A percentile compares a stretch with the other conserved stretches of the same genome.
These are phyloP conservation scores for Desmophyllum pertusum DNA, from an alignment of 92 coral and sea anemone species.

Conservation along the genomic window DNA sequence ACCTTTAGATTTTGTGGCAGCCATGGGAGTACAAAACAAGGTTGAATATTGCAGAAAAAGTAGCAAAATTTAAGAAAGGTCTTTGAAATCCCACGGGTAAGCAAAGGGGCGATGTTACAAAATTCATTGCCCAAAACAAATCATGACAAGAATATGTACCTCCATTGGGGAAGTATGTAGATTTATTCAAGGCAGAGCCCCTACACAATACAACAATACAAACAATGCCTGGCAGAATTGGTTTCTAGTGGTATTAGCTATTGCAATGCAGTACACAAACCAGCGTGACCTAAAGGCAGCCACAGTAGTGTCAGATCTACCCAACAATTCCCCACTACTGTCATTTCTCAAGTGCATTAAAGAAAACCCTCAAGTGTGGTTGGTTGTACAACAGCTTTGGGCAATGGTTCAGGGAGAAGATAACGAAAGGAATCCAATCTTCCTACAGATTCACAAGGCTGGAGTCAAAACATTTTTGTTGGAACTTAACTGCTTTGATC, in stretches of 20 bases:
- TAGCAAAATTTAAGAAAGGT: slow-evolving; percentile 29
- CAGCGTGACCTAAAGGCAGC: too few relatives aligned
- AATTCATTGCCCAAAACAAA: slow-evolving; percentile 39
- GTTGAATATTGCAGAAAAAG: slow-evolving; percentile 34
- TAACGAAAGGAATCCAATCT: slow-evolving; percentile 37
- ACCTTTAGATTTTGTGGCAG: too few relatives aligned
- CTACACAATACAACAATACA: too few relatives aligned
- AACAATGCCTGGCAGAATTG: neutral
- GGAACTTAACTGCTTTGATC: slow-evolving; percentile 43
- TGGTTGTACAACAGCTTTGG: slow-evolving; percentile 49
- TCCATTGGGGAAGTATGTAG: slow-evolving; percentile 54
- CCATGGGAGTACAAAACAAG: slow-evolving; percentile 54
- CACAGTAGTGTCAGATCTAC: neutral
- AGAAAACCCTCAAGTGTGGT: slow-evolving; percentile 55
- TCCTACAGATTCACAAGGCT: slow-evolving; percentile 70
- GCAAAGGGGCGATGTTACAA: slow-evolving; percentile 40
- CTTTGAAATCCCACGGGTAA: slow-evolving; percentile 35
- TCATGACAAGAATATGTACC: slow-evolving; percentile 51
- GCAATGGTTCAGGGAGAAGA: slow-evolving; percentile 65
- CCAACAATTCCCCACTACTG: neutral
- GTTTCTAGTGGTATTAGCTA: too few relatives aligned
- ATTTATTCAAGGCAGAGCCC: slow-evolving; percentile 15
- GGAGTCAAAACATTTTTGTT: slow-evolving; percentile 61
- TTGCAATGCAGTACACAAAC: too few relatives aligned
- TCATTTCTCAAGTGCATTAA: slow-evolving; percentile 53